phyloP scores from a whole-genome alignment of 1,140 invertebrate genomes.

The Rhopalosiphum padi region DNA sequence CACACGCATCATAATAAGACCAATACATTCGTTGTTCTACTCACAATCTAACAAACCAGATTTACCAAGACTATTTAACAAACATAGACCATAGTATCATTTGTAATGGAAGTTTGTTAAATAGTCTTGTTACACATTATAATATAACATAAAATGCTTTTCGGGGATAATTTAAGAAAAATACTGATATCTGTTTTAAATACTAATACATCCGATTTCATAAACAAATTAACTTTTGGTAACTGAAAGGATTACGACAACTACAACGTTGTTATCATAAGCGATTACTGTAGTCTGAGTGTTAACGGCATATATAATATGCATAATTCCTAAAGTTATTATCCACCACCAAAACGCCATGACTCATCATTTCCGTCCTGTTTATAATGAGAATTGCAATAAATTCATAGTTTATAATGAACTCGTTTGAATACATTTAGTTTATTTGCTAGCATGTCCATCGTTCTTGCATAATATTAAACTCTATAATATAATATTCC shows the following conservation, averaged over 20 bases:
- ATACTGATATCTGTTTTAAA: background rate
- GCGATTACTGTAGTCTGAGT: background rate
- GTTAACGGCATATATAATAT: background rate
- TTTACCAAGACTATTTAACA: too few relatives aligned
- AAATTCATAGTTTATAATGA: background rate
- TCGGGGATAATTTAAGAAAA: background rate
- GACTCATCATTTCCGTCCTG: conserved; percentile 2
- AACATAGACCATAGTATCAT: too few relatives aligned
- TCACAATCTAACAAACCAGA: too few relatives aligned
- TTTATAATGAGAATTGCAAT: background rate
- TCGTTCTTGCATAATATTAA: background rate
- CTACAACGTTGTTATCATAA: background rate
- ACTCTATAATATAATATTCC: background rate
- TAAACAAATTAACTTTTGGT: conserved; percentile 6
- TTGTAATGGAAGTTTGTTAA: too few relatives aligned
- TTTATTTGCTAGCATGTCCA: background rate
- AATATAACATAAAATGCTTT: background rate
- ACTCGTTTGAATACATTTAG: background rate
- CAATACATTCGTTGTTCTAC: too few relatives aligned
- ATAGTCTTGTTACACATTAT: too few relatives aligned
- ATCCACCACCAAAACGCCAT: background rate
- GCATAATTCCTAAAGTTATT: background rate
- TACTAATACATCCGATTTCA: background rate
- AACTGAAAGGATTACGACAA: background rate
- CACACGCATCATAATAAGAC: too few relatives aligned